Evolutionary conservation across 2,113 vertebrate species (phyloP).

Genomic region (human): GRCh38 chr3:158998001-158998500

Average conservation of each 20-base stretch:
- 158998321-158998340: constrained; percentile 4
- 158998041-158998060: neutral
- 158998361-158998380: neutral
- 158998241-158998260: constrained; percentile 29
- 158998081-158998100: neutral
- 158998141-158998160: neutral
- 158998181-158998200: neutral
- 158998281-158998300: neutral
- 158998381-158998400: neutral
- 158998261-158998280: neutral
- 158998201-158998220: constrained; percentile 32
- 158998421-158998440: neutral
- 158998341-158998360: neutral
- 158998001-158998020: neutral
- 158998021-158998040: constrained; percentile 16
- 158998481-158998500: neutral
- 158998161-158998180: neutral
- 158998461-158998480: neutral
- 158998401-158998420: neutral
- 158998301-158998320: constrained; percentile 21
- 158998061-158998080: neutral
- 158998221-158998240: neutral
- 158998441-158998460: neutral
- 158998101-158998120: neutral
- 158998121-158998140: constrained; percentile 9